Evolutionary conservation across 2,797 vertebrate genomes (phyloP).

Genomic region (Artibeus jamaicensis): DNA sequence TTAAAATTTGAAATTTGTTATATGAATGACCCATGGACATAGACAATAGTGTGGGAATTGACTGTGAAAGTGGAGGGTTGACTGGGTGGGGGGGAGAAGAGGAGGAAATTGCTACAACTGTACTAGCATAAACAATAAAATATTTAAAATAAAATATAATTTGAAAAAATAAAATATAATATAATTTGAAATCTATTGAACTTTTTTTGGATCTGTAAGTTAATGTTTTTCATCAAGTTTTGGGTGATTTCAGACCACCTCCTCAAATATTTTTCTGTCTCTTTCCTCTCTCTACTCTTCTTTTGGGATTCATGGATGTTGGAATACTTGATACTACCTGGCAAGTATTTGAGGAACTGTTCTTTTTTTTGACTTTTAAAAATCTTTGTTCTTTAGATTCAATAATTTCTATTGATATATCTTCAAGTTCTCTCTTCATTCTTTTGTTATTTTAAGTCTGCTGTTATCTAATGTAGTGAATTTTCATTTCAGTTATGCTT

Average conservation of each 20-base stretch:
- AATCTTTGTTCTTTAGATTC: neutral
- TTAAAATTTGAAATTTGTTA: neutral
- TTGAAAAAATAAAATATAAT: too few relatives aligned
- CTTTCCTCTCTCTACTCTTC: neutral
- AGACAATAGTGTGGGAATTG: neutral
- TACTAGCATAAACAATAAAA: neutral
- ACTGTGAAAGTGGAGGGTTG: neutral
- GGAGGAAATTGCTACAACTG: neutral
- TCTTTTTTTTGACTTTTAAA: neutral
- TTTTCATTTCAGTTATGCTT: neutral
- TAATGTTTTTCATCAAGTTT: neutral
- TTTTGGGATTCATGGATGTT: neutral
- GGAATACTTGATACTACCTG: neutral
- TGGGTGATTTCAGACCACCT: neutral
- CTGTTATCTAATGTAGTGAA: neutral
- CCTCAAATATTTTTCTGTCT: neutral
- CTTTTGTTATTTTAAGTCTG: neutral
- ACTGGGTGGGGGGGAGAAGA: neutral
- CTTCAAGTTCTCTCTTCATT: neutral
- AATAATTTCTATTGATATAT: neutral
- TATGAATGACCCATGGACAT: neutral
- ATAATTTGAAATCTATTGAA: neutral
- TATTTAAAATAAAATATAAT: neutral
- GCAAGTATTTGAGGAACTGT: neutral
- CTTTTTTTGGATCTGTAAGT: neutral